Evolutionary conservation across 1,140 invertebrate species (phyloP).

Genomic region (Drosophila nigromelanica): DNA sequence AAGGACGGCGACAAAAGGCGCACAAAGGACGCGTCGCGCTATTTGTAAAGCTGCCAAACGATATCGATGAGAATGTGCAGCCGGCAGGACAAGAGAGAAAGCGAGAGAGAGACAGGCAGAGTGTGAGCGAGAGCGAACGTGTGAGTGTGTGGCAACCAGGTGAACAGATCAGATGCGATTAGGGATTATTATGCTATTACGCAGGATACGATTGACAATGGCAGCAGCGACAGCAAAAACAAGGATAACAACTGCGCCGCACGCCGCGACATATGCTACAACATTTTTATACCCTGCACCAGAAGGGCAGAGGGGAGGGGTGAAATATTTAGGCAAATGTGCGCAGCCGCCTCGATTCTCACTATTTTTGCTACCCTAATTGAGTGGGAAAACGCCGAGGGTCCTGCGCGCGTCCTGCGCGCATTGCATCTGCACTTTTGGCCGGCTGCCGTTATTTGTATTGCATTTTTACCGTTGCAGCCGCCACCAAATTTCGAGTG

Average conservation of each 20-base stretch:
- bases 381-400: constrained; percentile 65
- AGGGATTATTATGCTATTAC: constrained; percentile 83
- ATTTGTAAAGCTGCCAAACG: constrained; percentile 59
- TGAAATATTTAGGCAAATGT: constrained; percentile 71
- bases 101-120: neutral
- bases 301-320: neutral
- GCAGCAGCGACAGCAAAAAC: constrained; percentile 38
- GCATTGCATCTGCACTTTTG: constrained; percentile 65
- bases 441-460: constrained; percentile 74
- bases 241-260: constrained; percentile 72
- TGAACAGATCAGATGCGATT: constrained; percentile 82
- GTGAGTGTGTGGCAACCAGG: constrained; percentile 62
- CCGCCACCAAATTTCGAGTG: constrained; percentile 21
- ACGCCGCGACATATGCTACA: constrained; percentile 76
- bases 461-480: constrained; percentile 75
- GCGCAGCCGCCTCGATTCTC: constrained; percentile 56
- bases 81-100: constrained; percentile 35
- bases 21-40: constrained; percentile 59
- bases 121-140: constrained; percentile 10
- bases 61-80: constrained; percentile 73
- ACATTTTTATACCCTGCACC: constrained; percentile 21
- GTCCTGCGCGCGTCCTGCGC: constrained; percentile 20
- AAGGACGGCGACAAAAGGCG: constrained; percentile 57
- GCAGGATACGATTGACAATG: constrained; percentile 82
- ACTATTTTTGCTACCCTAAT: constrained; percentile 79